These are phyloP conservation scores for Paramuricea clavata DNA, from an alignment of 92 coral and sea anemone species.

Conservation along the genomic window DNA sequence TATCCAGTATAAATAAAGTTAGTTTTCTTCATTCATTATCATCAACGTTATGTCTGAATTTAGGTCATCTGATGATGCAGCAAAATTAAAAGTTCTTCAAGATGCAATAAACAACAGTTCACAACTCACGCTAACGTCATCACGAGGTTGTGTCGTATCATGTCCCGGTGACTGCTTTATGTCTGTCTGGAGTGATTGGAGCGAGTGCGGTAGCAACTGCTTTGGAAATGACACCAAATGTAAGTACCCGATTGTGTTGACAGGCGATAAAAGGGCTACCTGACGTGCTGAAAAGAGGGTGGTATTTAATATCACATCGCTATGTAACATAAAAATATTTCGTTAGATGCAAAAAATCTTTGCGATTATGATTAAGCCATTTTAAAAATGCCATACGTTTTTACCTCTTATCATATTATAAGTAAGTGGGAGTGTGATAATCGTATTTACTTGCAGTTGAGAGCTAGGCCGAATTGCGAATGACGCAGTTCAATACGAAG, in stretches of 20 bases:
- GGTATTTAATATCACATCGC: neutral
- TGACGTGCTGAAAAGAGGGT: neutral
- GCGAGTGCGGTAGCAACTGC: constrained; percentile 72
- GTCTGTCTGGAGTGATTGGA: constrained; percentile 76
- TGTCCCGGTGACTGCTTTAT: constrained; percentile 62
- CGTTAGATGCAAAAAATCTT: no score
- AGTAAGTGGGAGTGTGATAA: no score
- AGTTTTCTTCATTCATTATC: neutral
- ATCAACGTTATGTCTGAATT: neutral
- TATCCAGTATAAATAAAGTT: neutral
- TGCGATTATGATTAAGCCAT: no score
- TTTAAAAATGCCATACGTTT: no score
- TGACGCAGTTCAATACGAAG: no score
- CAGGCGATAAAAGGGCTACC: neutral
- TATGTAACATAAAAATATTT: no score
- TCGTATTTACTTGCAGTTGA: no score
- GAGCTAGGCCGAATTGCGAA: no score
- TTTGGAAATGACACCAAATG: constrained; percentile 62
- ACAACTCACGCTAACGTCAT: neutral
- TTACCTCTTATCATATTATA: no score
- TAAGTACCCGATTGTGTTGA: constrained; percentile 28
- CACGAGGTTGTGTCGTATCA: neutral
- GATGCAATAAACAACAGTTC: constrained; percentile 20
- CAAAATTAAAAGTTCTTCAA: neutral
- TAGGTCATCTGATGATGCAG: neutral